Base-by-base conservation (phyloP, 2,888 invertebrate species). In the Heliconius aoede region DNA sequence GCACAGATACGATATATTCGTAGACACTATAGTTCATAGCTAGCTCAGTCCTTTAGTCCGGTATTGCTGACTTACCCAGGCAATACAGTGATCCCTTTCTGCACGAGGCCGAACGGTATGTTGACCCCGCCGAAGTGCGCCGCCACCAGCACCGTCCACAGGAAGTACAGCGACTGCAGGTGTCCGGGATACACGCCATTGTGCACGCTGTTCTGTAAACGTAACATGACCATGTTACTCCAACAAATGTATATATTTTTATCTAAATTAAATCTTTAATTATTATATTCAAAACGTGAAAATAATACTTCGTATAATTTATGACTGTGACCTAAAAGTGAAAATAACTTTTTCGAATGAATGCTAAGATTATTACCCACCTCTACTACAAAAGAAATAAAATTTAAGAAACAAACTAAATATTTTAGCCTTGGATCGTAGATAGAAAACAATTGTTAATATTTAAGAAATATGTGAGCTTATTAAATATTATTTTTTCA, bases 141-240 rank as follows among this genome's bases (percentile, higher is more conserved):
- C 1, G 96, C 97, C 74, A 97, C 95, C 13, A 99, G 96, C 55
- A 98, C 89, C 15, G 96, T 96, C 88, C 98, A 96, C 40, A 98
- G 96, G 61, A 98, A 95, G 95, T 98, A 97, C 77, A 99, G 95
- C 73, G 98, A 98, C 88, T 97, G 97, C 83, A 99, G 95, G 80
- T 99, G 98, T 0, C 98, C 99, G 46, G 99, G 99, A 89, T 99
- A 99, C 24, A 99, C 97, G 64, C 99, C 99, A 95, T 98, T 99
- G 88, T 97, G 97, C 79, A 99, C 95, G 88, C 98, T 98, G 90
- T 99, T 99, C 99, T 99, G 95, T 84, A 72, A 60, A 32, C 11
- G 11, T 7, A 15, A 68, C 21, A 26, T 24, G 4, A 11, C 24
- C 28, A 46, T 46, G 24, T 26, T 18, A 26, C 26, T 26, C 26